Base-by-base conservation (phyloP, 1,140 invertebrate species). In the Philopotamus ludificatus region DNA sequence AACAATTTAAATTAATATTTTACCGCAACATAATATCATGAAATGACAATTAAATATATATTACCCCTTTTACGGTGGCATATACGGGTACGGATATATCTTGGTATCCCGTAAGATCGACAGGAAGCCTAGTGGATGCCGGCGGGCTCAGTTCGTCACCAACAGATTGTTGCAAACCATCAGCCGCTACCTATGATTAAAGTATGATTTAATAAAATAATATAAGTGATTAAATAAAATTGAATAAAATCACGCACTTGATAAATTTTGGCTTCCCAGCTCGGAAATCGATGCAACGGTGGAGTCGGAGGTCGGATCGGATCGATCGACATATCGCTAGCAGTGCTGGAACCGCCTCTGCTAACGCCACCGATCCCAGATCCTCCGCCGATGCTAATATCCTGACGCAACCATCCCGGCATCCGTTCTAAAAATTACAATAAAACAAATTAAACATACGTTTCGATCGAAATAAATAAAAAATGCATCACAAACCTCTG, bases 211-310 rank as follows among this genome's bases (percentile, higher is more conserved):
- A 59, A 59, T 59, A 16, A 49, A 18, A 22, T 50, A 25, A 18
- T 49, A 15, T 1, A 1, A 4, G 23, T 2, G n/a, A 8, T 7
- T 39, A 39, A 8, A n/a, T 39, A 49, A 25, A 25, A 3, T 1
- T 2, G 1, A 26, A 18, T 26, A 8, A 28, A 3, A 1, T 26
- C 15, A 15, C 22, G 41, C 25, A 67, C 87, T 80, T 90, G 89
- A 76, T 97, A 97, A 71, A 96, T 95, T 78, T 93, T 89, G n/a
- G 93, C 92, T 78, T 96, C 93, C 93, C 93, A 94, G 68, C 91
- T 93, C 1, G 92, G 92, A 75, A 94, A 94, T 72, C 89, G 83
- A 74, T 96, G 93, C 41, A 96, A 74, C 0, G 94, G 94, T 18
- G 93, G 93, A 0, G 93, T 95, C 0, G 94, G 94, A 0, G 93